Evolutionary conservation across 1,140 invertebrate genomes (phyloP).

Genomic region (Rhagoletis pomonella): DNA sequence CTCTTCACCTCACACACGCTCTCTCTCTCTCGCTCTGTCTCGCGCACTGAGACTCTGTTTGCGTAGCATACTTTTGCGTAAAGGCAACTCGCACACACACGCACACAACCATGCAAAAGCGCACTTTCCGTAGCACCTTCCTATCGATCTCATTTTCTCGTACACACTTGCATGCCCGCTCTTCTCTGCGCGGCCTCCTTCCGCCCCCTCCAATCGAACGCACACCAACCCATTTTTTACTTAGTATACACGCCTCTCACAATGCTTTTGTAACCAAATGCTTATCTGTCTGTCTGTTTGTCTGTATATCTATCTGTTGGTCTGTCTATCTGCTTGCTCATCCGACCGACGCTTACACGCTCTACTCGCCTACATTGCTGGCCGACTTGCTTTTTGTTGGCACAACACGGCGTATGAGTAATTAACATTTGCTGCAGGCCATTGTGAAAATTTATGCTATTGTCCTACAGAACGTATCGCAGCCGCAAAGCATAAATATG

Average conservation of each 20-base stretch:
- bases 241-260: not conserved
- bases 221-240: not conserved
- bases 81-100: not conserved
- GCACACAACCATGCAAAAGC: not conserved
- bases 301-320: not conserved
- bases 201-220: not conserved
- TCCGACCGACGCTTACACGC: not conserved
- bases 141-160: not conserved
- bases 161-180: not conserved
- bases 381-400: not conserved
- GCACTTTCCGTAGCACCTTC: not conserved
- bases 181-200: not conserved
- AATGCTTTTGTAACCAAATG: conserved; percentile 15
- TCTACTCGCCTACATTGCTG: too few species aligned
- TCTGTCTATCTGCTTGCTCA: not conserved
- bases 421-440: conserved; percentile 50
- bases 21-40: not conserved
- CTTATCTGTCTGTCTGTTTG: not conserved
- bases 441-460: conserved; percentile 52
- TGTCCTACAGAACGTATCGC: not conserved
- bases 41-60: not conserved
- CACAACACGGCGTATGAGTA: conserved; percentile 49
- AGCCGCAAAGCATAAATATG: conserved; percentile 1
- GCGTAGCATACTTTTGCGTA: not conserved
- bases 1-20: not conserved